Conservation (phyloP, 2,113 vertebrate species). For the Pristiophorus japonicus region DNA sequence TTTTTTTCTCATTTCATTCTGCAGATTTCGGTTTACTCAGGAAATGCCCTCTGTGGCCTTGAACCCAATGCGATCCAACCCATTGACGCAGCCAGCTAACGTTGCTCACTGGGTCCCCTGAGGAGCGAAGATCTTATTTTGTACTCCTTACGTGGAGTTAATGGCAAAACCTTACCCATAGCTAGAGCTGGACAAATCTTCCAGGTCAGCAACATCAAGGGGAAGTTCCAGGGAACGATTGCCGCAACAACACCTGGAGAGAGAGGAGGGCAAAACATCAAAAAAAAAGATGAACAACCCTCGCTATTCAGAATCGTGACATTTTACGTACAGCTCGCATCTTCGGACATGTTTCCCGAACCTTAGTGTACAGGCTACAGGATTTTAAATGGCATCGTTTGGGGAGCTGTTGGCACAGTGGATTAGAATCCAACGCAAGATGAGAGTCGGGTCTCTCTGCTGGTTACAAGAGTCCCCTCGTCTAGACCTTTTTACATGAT, state of each 20-base stretch:
- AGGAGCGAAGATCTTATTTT: too few relatives aligned
- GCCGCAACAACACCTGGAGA: constrained; percentile 50
- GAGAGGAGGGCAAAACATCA: background rate
- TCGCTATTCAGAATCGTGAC: background rate
- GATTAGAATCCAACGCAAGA: background rate
- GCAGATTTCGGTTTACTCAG: background rate
- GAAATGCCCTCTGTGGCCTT: too few relatives aligned
- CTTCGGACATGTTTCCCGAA: background rate
- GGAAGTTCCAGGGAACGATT: constrained; percentile 49
- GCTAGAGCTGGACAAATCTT: constrained; percentile 57
- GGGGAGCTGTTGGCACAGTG: background rate
- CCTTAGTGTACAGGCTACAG: background rate
- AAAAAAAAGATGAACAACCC: background rate
- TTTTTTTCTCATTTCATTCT: background rate
- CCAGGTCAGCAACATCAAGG: constrained; percentile 55
- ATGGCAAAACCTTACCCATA: constrained; percentile 50
- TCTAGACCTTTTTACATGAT: background rate
- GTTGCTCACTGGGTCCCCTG: too few relatives aligned
- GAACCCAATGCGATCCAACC: too few relatives aligned
- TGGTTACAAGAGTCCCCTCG: background rate
- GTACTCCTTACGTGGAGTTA: too few relatives aligned
- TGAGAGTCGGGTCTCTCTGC: background rate
- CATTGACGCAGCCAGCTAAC: too few relatives aligned
- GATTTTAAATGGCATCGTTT: background rate
- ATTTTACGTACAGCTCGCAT: background rate